Base-by-base conservation (phyloP, 2,797 vertebrate species). In the Echeneis naucrates region DNA sequence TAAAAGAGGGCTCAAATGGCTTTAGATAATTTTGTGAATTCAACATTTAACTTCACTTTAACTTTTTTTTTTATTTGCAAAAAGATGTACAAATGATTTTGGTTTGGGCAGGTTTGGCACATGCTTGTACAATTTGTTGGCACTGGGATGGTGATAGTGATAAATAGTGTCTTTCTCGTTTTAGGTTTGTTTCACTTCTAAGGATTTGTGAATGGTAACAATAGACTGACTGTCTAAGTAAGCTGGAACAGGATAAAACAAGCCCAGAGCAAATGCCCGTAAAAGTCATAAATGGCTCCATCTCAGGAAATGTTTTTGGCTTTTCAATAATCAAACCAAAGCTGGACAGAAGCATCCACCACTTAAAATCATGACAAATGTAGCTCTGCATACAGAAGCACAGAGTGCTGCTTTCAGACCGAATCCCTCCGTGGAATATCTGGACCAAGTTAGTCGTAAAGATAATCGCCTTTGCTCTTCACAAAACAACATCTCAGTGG, bases 401-500 rank as follows among this genome's bases (percentile, higher is more conserved):
- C 63, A 37, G 19, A 78, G 27, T 4, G 32, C 66, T 38, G 37
- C 47, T 63, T 44, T 45, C 21, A 66, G 54, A 26, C 33, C 19
- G 30, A 75, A 60, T 33, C 64, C 42, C 24, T 3, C 19, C 3
- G 69, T 52, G 56, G 50, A 62, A 14, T 8, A 57, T 12, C 40
- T 32, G 2, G 5, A 51, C 65, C 51, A 51, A 55, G 77, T 79
- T 72, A 76, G 83, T 75, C 66, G 37, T 30, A 23, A 30, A 51
- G 74, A 63, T 74, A 83, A 80, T 64, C 37, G 61, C 12, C 30
- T 80, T 75, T 61, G 77, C 65, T 83, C 68, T 51, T 76, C 66
- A 5, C 79, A 75, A 71, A 79, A 61, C 67, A 65, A 63, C 68
- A 72, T 87, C 83, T 89, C 85, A 63, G 77, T 71, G 69, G 69